Evolutionary conservation across 2,113 vertebrate genomes (phyloP), one percentile per base, ranked within the genome.

Genomic region (Carassius carassius): DNA sequence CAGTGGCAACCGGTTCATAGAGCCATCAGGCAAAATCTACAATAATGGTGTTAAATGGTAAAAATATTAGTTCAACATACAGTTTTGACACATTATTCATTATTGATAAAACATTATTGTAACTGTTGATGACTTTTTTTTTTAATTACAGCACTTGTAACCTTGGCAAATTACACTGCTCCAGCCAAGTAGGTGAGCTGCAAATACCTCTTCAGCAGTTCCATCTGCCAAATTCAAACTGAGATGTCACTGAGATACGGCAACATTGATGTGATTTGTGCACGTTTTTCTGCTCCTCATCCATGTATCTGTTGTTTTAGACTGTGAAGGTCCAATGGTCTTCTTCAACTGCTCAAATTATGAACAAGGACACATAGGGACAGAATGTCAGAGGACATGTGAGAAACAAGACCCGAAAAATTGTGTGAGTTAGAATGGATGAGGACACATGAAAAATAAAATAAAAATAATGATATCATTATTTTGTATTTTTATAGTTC

Each of bases 361-460:
- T 88, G 91, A 91, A 2, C 4, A 72, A 0, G 92, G 91, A 29
- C 63, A 84, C 0, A 47, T 81, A 0, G 97, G 97, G 72, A 90
- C 93, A 0, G 95, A 95, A 85, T 99, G 98, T 77, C 97, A 97
- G 87, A 96, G 94, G 84, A 98, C 95, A 89, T 99, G 98, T 87
- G 93, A 95, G 75, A 95, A 93, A 5, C 85, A 95, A 84, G 95
- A 96, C 82, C 93, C 92, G 6, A 58, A 91, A 92, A 85, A 93
- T 74, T 99, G 98, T 17, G 98, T 99, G 92, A 94, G 95, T 93
- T 23, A 6, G 76, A 13, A 44, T 12, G 37, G 35, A 72, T n/a
- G 69, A 16, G 7, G 7, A 37, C 35, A 70, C 14, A 9, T 70
- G 32, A 29, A 12, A 2, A 70, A 41, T 9, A 25, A 44, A 11